Evolutionary conservation across 2,888 invertebrate genomes (phyloP).

Genomic region (Caenorhabditis macrosperma): DNA sequence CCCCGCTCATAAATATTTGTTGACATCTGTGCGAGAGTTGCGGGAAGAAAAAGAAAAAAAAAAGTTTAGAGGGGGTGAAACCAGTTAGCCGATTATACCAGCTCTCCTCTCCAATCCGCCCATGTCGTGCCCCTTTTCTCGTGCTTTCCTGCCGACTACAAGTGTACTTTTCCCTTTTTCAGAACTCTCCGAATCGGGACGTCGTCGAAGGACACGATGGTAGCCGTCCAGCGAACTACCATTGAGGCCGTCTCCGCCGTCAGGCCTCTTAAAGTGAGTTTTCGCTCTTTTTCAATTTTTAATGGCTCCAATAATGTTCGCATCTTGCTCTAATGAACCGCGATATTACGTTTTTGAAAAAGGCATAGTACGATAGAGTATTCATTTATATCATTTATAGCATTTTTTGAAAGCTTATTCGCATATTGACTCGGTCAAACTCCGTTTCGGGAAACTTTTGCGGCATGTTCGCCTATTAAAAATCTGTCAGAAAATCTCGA

Average conservation of each 20-base stretch:
- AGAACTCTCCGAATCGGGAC: constrained; percentile 33
- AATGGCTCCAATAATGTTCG: too few species aligned
- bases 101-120: constrained; percentile 5
- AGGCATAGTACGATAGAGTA: too few species aligned
- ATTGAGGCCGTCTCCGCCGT: constrained; percentile 82
- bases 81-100: constrained; percentile 46
- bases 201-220: constrained; percentile 61
- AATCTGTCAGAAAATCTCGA: too few species aligned
- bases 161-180: constrained; percentile 5
- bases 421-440: too few species aligned
- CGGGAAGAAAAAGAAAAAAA: not conserved
- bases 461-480: too few species aligned
- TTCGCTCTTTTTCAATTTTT: not conserved
- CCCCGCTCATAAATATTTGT: constrained; percentile 14
- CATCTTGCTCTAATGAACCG: too few species aligned
- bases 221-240: constrained; percentile 81
- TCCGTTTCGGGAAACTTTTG: too few species aligned
- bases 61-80: constrained; percentile 16
- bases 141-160: not conserved
- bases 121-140: not conserved
- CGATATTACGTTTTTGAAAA: too few species aligned
- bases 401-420: too few species aligned
- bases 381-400: too few species aligned
- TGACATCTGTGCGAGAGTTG: constrained; percentile 2
- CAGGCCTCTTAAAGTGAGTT: constrained; percentile 81